These are phyloP conservation scores for Xiphias gladius DNA, from an alignment of 2,113 vertebrate genomes.

Conservation along the genomic window DNA sequence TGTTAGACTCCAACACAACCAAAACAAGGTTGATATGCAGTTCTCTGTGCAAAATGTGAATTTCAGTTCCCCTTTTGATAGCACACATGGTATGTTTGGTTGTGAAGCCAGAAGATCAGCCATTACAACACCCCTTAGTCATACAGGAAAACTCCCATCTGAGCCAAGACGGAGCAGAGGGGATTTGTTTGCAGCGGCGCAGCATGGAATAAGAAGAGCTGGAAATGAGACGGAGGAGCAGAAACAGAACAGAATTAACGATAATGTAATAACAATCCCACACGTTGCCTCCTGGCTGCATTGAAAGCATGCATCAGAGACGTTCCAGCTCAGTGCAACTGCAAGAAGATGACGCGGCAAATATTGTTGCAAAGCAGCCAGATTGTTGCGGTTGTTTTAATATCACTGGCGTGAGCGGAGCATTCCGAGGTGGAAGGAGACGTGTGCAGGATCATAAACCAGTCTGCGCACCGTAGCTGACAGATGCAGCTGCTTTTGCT, in stretches of 20 bases:
- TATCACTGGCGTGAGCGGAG: background rate
- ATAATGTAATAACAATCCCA: background rate
- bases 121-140: slow-evolving; percentile 51
- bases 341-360: background rate
- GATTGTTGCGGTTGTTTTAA: background rate
- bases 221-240: background rate
- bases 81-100: slow-evolving; percentile 19
- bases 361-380: background rate
- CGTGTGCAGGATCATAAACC: background rate
- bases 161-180: background rate
- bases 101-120: slow-evolving; percentile 37
- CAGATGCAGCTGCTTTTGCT: slow-evolving; percentile 32
- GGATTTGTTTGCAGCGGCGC: slow-evolving; percentile 21
- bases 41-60: slow-evolving; percentile 2
- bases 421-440: slow-evolving; percentile 1
- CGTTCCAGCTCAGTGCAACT: background rate
- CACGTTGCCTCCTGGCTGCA: background rate
- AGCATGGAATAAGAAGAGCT: background rate
- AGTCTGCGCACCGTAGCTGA: background rate
- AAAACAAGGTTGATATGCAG: background rate
- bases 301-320: background rate
- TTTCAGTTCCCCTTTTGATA: slow-evolving; percentile 8
- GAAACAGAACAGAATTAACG: background rate
- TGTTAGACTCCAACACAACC: background rate
- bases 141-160: slow-evolving; percentile 68